phyloP scores from a whole-genome alignment of 2,888 invertebrate species.

The Ditylenchus weischeri region DNA sequence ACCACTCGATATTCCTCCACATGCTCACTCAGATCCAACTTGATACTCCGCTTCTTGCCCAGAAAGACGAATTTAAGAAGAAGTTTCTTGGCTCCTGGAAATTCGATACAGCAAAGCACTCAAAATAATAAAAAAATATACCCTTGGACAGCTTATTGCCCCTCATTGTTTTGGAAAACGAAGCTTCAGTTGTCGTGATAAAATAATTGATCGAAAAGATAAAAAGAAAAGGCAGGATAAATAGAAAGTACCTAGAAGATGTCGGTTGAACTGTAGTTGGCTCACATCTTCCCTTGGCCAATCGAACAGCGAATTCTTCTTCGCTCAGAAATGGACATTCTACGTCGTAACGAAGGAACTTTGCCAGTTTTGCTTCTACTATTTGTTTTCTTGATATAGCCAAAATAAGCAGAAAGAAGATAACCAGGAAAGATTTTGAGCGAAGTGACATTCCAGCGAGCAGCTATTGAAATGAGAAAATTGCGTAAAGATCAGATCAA shows the following conservation, averaged over 20 bases:
- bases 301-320: conserved; percentile 11
- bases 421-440: too few species aligned
- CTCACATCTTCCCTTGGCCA: conserved; percentile 13
- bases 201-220: background rate
- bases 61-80: conserved; percentile 10
- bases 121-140: too few species aligned
- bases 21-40: conserved; percentile 2
- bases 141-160: too few species aligned
- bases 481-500: too few species aligned
- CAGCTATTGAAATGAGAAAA: too few species aligned
- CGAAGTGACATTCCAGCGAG: too few species aligned
- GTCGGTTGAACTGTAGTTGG: background rate
- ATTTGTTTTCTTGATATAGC: background rate
- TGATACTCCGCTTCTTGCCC: conserved; percentile 8
- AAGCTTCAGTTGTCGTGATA: background rate
- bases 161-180: too few species aligned
- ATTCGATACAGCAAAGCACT: background rate
- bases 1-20: background rate
- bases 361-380: conserved; percentile 4
- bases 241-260: too few species aligned
- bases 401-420: too few species aligned
- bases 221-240: background rate
- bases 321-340: conserved; percentile 19
- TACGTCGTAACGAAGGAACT: conserved; percentile 14
- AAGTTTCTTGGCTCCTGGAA: conserved; percentile 1